Evolutionary conservation across 2,113 vertebrate genomes (phyloP).

Genomic region (Sebastes schlegelii): DNA sequence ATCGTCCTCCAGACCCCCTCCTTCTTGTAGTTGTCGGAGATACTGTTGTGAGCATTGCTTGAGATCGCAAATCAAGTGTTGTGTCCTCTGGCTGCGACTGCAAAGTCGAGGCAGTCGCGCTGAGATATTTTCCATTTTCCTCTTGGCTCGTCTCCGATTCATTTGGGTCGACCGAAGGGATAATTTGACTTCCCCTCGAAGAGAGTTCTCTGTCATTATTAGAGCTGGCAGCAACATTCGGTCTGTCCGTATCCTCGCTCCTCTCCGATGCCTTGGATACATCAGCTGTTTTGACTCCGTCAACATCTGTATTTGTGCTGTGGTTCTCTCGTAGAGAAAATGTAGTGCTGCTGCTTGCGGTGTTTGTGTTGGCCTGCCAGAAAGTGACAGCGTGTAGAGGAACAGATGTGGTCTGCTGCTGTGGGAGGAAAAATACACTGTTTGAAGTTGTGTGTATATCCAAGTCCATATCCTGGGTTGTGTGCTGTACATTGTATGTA

Average conservation of each 20-base stretch:
- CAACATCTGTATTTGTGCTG: constrained; percentile 53
- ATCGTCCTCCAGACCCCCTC: not conserved
- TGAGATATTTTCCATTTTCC: constrained; percentile 44
- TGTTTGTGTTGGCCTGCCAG: constrained; percentile 55
- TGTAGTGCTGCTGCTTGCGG: constrained; percentile 37
- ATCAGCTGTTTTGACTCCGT: constrained; percentile 51
- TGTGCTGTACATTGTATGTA: not conserved
- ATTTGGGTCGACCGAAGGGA: constrained; percentile 20
- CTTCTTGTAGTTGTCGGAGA: constrained; percentile 26
- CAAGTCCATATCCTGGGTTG: not conserved
- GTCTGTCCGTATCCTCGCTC: not conserved
- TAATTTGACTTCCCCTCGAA: constrained; percentile 31
- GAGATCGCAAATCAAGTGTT: constrained; percentile 20
- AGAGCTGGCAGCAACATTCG: constrained; percentile 35
- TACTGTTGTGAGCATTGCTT: constrained; percentile 37
- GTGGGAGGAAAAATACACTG: constrained; percentile 50
- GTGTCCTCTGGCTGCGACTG: constrained; percentile 10
- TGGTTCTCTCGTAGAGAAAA: constrained; percentile 45
- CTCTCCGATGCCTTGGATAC: constrained; percentile 24
- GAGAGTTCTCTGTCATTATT: constrained; percentile 33
- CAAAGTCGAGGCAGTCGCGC: constrained; percentile 20
- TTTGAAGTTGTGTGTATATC: constrained; percentile 49
- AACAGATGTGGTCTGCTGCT: constrained; percentile 74
- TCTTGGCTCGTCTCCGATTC: constrained; percentile 31
- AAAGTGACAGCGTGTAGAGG: constrained; percentile 54